Base-by-base conservation (phyloP, 2,888 invertebrate species). In the Tetropium fuscum region DNA sequence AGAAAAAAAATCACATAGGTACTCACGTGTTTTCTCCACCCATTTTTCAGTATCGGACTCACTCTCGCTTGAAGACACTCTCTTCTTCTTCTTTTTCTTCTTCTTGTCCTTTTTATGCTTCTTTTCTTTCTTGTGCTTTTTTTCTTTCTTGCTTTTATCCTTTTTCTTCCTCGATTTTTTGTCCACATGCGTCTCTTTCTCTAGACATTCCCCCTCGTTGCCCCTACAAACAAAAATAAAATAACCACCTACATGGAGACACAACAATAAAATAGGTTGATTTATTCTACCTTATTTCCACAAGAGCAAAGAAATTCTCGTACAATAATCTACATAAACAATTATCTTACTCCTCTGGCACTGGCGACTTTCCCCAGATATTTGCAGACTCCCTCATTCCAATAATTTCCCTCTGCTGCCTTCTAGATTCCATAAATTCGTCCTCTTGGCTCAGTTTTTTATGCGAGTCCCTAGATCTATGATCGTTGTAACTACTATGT, bases 291-390 rank as follows among this genome's bases (percentile, higher is more conserved):
- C 27, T 2, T 27, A 27, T 27, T 27, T n/a, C n/a, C n/a, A 27
- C 27, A 27, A 27, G n/a, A 27, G 10, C 27, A n/a, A 6, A 48
- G 4, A 8, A 22, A 22, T 30, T 38, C 38, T 53, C 6, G 0
- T 3, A 41, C 2, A 10, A 11, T 10, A 22, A 10, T 10, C n/a
- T 19, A 11, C 8, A 15, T 22, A 16, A 18, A 13, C 25, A 27
- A 43, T 53, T 20, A 15, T 84, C 87, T 83, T 82, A 91, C 88
- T 89, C 87, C 64, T 88, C 86, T 66, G 86, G 85, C 0, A 84
- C 74, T 0, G 94, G 94, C 1, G 92, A 92, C 77, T 88, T 88
- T 19, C 88, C 89, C 94, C 94, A 94, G 45, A 92, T 84, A 58
- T 87, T 84, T 1, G 87, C 82, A 13, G 88, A 87, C 5, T 92